phyloP scores from a whole-genome alignment of 2,888 invertebrate species.

The Melitaea athalia region DNA sequence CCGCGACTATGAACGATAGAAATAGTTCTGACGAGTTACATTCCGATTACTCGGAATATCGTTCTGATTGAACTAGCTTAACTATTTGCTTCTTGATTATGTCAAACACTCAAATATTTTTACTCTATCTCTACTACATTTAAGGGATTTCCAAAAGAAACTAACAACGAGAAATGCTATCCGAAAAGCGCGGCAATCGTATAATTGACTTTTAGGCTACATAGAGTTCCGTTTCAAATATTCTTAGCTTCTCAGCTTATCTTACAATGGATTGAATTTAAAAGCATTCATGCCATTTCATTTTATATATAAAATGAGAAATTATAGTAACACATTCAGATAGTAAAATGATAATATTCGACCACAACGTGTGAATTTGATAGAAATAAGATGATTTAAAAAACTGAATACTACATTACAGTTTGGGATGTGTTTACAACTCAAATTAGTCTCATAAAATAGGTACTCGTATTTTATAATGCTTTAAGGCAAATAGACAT shows the following conservation, averaged over 20 bases:
- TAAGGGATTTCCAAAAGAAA: not conserved
- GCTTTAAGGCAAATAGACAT: too few relatives aligned
- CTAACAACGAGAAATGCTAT: not conserved
- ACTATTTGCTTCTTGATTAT: slow-evolving; percentile 24
- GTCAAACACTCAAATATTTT: slow-evolving; percentile 13
- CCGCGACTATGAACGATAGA: slow-evolving; percentile 58
- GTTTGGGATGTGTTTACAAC: not conserved
- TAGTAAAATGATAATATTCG: not conserved
- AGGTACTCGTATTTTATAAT: too few relatives aligned
- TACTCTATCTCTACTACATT: not conserved
- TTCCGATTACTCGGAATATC: slow-evolving; percentile 58
- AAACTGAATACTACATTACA: not conserved
- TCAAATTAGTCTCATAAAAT: not conserved
- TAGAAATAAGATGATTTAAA: not conserved
- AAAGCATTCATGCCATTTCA: too few relatives aligned
- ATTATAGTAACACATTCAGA: not conserved
- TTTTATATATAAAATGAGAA: not conserved
- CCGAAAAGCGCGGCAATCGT: not conserved
- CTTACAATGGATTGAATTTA: too few relatives aligned
- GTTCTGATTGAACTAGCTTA: slow-evolving; percentile 43
- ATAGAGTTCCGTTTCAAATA: not conserved
- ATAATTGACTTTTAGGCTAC: too few relatives aligned
- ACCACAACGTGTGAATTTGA: too few relatives aligned
- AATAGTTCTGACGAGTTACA: slow-evolving; percentile 75
- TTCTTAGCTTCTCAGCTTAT: too few relatives aligned